phyloP scores from a whole-genome alignment of 2,888 invertebrate genomes.

The Cremastobaeus sp. region DNA sequence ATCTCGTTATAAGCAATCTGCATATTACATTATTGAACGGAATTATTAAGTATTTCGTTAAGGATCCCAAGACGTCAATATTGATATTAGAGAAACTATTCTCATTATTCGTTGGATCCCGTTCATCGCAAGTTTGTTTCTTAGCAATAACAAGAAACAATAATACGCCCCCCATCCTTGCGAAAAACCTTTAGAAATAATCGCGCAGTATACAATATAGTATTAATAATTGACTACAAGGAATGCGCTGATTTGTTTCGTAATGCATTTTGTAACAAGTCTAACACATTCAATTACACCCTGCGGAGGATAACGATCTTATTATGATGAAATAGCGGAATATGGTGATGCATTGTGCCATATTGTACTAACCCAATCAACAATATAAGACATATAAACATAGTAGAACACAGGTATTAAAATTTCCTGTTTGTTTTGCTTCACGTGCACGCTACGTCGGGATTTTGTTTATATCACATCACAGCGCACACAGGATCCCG shows the following conservation, averaged over 20 bases:
- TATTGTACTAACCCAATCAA: constrained; percentile 42
- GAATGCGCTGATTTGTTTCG: constrained; percentile 25
- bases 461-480: constrained; percentile 24
- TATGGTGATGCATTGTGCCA: constrained; percentile 32
- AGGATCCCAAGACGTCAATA: too few relatives aligned
- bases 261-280: constrained; percentile 29
- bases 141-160: too few relatives aligned
- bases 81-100: too few relatives aligned
- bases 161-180: too few relatives aligned
- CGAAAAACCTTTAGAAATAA: constrained; percentile 18
- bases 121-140: too few relatives aligned
- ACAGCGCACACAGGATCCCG: too few relatives aligned
- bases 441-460: constrained; percentile 20
- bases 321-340: constrained; percentile 38
- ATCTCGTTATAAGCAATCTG: too few relatives aligned
- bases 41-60: too few relatives aligned
- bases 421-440: constrained; percentile 40
- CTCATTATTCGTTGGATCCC: too few relatives aligned
- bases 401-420: constrained; percentile 35
- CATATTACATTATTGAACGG: too few relatives aligned
- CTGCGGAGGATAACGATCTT: constrained; percentile 33
- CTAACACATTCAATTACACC: constrained; percentile 38
- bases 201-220: constrained; percentile 37
- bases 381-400: constrained; percentile 45
- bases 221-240: constrained; percentile 14